Evolutionary conservation across 2,797 vertebrate genomes (phyloP).

Genomic region (Bovichtus diacanthus): DNA sequence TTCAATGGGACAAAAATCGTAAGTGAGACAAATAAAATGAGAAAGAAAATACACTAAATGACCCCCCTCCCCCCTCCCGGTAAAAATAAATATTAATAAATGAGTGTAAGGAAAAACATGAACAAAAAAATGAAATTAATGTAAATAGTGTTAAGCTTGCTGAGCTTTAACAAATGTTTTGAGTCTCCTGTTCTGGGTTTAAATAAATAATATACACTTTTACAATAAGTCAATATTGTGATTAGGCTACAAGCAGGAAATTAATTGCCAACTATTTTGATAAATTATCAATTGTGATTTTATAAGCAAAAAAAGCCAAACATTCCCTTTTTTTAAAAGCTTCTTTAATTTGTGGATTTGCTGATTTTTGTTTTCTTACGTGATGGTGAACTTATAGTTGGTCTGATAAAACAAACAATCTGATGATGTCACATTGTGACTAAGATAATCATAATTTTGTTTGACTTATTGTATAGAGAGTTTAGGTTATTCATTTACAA

Average conservation of each 20-base stretch:
- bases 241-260: background rate
- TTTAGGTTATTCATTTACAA: background rate
- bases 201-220: background rate
- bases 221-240: background rate
- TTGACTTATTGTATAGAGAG: too few relatives aligned
- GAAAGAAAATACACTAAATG: too few relatives aligned
- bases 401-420: background rate
- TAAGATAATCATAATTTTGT: background rate
- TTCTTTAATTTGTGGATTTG: background rate
- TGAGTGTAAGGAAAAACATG: too few relatives aligned
- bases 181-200: background rate
- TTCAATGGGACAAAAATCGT: too few relatives aligned
- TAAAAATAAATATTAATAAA: too few relatives aligned
- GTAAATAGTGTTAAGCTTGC: background rate
- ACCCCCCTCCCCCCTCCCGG: too few relatives aligned
- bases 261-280: background rate
- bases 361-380: background rate
- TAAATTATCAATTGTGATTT: background rate
- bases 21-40: too few relatives aligned
- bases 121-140: too few relatives aligned
- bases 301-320: background rate
- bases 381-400: background rate
- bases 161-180: background rate
- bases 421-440: background rate
- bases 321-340: background rate